Conservation (phyloP, 1,140 invertebrate genomes). For the Drosophila bocki region DNA sequence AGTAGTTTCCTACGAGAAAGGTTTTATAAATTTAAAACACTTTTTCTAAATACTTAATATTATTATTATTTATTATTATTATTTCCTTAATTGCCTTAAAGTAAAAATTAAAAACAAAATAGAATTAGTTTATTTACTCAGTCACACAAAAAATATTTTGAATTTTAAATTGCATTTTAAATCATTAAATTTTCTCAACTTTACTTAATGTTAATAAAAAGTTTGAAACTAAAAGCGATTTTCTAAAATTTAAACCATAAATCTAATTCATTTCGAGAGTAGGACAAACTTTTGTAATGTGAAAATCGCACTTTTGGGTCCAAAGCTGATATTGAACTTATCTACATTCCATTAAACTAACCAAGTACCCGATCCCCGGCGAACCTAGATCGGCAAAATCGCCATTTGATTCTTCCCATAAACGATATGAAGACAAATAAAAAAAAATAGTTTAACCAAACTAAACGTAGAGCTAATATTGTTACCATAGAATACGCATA, state of each 20-base stretch:
- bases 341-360: conserved; percentile 50
- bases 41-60: background rate
- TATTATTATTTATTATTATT: background rate
- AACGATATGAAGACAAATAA: conserved; percentile 55
- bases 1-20: background rate
- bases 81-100: background rate
- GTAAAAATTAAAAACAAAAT: background rate
- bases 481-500: conserved; percentile 39
- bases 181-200: background rate
- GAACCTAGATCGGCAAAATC: conserved; percentile 12
- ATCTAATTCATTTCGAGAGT: conserved; percentile 3
- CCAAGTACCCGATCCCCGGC: background rate
- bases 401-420: conserved; percentile 49
- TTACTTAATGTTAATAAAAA: no score
- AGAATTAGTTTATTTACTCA: background rate
- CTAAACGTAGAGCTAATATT: conserved; percentile 25
- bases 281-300: conserved; percentile 27
- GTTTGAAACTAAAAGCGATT: background rate
- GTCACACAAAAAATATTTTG: background rate
- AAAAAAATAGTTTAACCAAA: conserved; percentile 13
- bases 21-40: background rate
- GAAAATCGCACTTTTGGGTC: conserved; percentile 54
- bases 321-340: conserved; percentile 60
- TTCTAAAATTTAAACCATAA: background rate
- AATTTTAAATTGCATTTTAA: background rate